phyloP scores from a whole-genome alignment of 1,140 invertebrate species.

The Penaeus chinensis region DNA sequence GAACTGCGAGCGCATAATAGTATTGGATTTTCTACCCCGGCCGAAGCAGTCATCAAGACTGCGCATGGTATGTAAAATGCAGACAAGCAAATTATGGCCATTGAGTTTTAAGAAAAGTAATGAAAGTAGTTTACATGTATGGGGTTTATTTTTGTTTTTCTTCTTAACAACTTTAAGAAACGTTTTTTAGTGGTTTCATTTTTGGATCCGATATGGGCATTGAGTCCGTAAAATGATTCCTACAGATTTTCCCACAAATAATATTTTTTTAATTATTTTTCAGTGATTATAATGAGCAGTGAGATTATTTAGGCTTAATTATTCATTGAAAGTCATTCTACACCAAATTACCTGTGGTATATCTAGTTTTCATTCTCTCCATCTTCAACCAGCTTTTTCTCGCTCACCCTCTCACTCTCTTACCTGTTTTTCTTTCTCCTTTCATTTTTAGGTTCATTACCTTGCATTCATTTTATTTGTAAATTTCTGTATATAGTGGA shows the following conservation, averaged over 20 bases:
- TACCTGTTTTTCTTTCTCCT: slow-evolving; percentile 8
- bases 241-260: too few species aligned
- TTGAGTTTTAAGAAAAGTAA: too few species aligned
- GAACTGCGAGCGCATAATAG: slow-evolving; percentile 86
- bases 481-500: background rate
- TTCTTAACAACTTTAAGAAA: too few species aligned
- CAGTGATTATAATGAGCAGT: too few species aligned
- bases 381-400: background rate
- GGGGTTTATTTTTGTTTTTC: background rate
- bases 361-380: background rate
- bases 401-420: slow-evolving; percentile 30
- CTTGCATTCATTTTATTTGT: background rate
- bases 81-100: background rate
- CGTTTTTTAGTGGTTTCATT: too few species aligned
- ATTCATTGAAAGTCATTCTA: background rate
- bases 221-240: too few species aligned
- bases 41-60: slow-evolving; percentile 82
- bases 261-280: too few species aligned
- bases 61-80: slow-evolving; percentile 75
- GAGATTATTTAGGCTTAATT: too few species aligned
- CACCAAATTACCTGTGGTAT: background rate
- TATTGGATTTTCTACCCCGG: slow-evolving; percentile 82
- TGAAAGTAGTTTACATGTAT: background rate
- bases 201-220: too few species aligned
- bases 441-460: background rate